phyloP scores from a whole-genome alignment of 2,113 vertebrate species.

The Rhinolophus sinicus region DNA sequence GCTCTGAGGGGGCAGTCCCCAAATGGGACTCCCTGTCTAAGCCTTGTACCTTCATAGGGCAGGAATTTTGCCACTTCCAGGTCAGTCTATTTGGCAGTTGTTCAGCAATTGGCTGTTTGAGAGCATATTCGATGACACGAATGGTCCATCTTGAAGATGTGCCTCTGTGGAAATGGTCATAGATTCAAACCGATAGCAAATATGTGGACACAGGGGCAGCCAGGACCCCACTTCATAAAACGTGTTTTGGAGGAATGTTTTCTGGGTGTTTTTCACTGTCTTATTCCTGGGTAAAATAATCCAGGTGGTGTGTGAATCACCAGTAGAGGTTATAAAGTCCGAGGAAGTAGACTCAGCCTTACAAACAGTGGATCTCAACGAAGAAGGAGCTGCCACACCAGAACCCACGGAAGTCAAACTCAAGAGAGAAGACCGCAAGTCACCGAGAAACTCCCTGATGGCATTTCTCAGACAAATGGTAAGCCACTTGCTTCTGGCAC shows the following conservation, averaged over 20 bases:
- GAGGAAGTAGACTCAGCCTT: conserved; percentile 66
- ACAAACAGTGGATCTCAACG: conserved; percentile 65
- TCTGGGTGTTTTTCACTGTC: neutral
- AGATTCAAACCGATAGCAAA: neutral
- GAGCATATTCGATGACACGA: fast-evolving
- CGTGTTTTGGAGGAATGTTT: neutral
- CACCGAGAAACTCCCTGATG: conserved; percentile 83
- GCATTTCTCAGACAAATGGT: conserved; percentile 88
- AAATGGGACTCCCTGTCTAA: neutral
- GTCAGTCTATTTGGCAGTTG: neutral
- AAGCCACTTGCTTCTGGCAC: conserved; percentile 44
- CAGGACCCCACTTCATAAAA: neutral
- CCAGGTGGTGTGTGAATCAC: conserved; percentile 83
- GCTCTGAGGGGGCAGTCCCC: too few relatives aligned
- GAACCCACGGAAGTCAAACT: conserved; percentile 66
- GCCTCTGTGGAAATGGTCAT: neutral
- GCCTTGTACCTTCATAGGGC: neutral
- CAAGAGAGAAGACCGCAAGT: conserved; percentile 77
- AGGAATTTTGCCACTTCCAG: neutral
- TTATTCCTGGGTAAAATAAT: conserved; percentile 51
- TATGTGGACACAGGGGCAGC: fast-evolving
- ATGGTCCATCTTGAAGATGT: neutral
- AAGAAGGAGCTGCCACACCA: conserved; percentile 37
- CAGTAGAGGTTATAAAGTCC: conserved; percentile 65
- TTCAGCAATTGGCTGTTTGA: neutral